phyloP scores from a whole-genome alignment of 2,797 vertebrate species.

The Malacoctenus gilli region DNA sequence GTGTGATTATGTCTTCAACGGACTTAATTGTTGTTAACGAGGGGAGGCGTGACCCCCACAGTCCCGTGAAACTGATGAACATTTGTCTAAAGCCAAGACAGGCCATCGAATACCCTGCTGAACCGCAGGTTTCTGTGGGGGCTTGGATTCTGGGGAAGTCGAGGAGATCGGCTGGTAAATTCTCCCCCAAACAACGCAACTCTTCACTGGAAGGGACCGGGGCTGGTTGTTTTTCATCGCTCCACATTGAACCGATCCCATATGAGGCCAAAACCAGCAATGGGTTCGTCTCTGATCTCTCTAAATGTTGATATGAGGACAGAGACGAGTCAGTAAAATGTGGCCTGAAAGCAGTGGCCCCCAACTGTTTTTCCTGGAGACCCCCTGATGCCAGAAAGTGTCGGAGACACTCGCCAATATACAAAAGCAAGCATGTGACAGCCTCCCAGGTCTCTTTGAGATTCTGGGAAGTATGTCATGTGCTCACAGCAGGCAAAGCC shows the following conservation, averaged over 20 bases:
- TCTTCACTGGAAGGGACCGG: background rate
- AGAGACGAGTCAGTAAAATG: too few relatives aligned
- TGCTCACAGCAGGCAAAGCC: too few relatives aligned
- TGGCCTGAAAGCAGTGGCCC: too few relatives aligned
- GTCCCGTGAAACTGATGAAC: slow-evolving; percentile 36
- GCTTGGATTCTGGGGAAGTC: slow-evolving; percentile 4
- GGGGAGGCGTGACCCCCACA: slow-evolving; percentile 23
- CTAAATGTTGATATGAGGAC: too few relatives aligned
- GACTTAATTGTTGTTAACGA: slow-evolving; percentile 24
- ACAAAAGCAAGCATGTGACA: too few relatives aligned
- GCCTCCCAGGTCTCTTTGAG: too few relatives aligned
- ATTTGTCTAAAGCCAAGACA: slow-evolving; percentile 24
- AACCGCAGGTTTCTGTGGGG: background rate
- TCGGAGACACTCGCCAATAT: too few relatives aligned
- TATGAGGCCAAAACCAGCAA: slow-evolving; percentile 22
- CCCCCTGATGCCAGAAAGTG: too few relatives aligned
- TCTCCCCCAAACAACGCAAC: slow-evolving; percentile 13
- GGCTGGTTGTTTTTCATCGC: background rate
- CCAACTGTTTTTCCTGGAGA: too few relatives aligned
- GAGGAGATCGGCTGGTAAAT: slow-evolving; percentile 4
- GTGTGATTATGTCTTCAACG: slow-evolving; percentile 38
- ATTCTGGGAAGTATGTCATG: too few relatives aligned
- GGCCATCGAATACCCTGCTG: background rate
- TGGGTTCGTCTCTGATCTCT: background rate
- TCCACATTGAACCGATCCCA: slow-evolving; percentile 5